phyloP scores from a whole-genome alignment of 1,140 invertebrate species.

The Liolophura sinensis region DNA sequence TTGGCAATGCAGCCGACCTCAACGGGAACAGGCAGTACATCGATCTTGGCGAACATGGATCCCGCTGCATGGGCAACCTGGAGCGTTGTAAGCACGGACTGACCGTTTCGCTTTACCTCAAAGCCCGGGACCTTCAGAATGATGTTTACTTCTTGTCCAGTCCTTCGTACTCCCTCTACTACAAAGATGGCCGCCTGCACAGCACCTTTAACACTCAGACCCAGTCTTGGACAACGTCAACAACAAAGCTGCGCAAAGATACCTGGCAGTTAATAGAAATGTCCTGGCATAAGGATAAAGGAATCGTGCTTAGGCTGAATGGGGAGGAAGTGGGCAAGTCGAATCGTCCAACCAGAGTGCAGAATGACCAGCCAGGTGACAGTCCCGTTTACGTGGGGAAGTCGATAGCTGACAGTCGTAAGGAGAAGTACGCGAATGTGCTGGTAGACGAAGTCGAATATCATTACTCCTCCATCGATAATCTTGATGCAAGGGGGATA shows the following conservation, averaged over 20 bases:
- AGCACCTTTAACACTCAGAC: conserved; percentile 31
- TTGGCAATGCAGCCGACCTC: conserved; percentile 39
- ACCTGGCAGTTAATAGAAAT: conserved; percentile 52
- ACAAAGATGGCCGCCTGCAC: conserved; percentile 39
- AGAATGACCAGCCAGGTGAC: conserved; percentile 27
- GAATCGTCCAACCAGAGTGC: neutral
- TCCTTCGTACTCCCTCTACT: conserved; percentile 49
- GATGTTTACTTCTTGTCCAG: conserved; percentile 43
- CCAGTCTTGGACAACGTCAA: conserved; percentile 41
- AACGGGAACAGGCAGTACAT: conserved; percentile 48
- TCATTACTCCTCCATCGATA: conserved; percentile 40
- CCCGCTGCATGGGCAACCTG: conserved; percentile 51
- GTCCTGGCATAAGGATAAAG: conserved; percentile 47
- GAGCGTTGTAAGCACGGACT: conserved; percentile 50
- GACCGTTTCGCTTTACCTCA: conserved; percentile 48
- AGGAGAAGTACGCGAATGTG: conserved; percentile 19
- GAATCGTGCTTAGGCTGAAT: conserved; percentile 44
- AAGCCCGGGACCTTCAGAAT: conserved; percentile 33
- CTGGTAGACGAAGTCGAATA: conserved; percentile 51
- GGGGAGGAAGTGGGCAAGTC: conserved; percentile 22
- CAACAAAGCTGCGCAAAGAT: conserved; percentile 28
- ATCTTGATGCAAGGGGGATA: conserved; percentile 13
- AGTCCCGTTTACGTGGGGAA: conserved; percentile 39
- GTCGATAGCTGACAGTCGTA: conserved; percentile 10
- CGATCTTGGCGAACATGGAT: conserved; percentile 38